Conservation (phyloP, 2,113 vertebrate species). For the Haemorhous mexicanus region DNA sequence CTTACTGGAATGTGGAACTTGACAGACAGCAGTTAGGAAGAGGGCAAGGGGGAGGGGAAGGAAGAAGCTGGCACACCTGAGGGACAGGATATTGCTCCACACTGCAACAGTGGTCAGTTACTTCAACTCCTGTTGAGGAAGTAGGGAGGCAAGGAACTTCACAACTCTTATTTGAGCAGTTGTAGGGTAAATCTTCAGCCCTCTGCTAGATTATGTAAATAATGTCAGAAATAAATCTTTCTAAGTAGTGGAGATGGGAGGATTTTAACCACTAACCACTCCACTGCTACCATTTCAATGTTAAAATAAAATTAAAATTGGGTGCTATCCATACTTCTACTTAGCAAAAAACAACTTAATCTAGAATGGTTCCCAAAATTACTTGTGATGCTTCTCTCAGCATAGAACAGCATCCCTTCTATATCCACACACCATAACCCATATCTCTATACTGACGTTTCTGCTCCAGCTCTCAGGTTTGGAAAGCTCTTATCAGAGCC, state of each 20-base stretch:
- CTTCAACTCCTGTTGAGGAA: not conserved
- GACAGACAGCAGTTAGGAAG: too few relatives aligned
- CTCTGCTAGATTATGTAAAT: not conserved
- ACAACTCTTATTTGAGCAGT: not conserved
- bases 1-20: too few relatives aligned
- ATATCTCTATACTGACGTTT: not conserved
- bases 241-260: not conserved
- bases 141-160: not conserved
- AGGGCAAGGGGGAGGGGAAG: too few relatives aligned
- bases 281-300: not conserved
- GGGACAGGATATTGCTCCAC: too few relatives aligned
- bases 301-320: not conserved
- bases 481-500: not conserved
- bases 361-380: not conserved
- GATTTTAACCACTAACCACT: not conserved
- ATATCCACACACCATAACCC: too few relatives aligned
- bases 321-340: not conserved
- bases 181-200: not conserved
- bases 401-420: rapidly evolving
- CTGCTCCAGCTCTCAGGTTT: not conserved
- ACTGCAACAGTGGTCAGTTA: too few relatives aligned
- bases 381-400: not conserved
- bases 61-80: too few relatives aligned
- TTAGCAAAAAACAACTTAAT: not conserved
- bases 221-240: not conserved